Evolutionary conservation across 2,888 invertebrate species (phyloP).

Genomic region (Pteria penguin): DNA sequence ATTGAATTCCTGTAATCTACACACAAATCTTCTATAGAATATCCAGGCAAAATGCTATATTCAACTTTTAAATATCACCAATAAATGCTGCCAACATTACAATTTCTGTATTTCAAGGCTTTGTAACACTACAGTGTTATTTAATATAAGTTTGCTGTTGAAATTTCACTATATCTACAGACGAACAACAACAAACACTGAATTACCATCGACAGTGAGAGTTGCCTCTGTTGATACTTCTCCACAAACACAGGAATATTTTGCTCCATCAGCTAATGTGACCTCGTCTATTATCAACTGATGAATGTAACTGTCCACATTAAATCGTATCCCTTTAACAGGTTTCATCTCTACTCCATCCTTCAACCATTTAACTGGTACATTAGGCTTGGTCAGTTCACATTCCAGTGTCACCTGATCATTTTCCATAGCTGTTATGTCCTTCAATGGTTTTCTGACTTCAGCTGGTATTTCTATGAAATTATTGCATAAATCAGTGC

Average conservation of each 20-base stretch:
- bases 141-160: too few species aligned
- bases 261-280: slow-evolving; percentile 77
- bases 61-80: too few species aligned
- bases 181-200: too few species aligned
- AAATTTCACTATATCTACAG: too few species aligned
- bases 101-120: too few species aligned
- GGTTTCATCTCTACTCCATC: slow-evolving; percentile 68
- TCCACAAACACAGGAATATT: slow-evolving; percentile 73
- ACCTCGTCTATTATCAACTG: slow-evolving; percentile 70
- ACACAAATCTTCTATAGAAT: too few species aligned
- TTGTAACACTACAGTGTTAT: too few species aligned
- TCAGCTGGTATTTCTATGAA: slow-evolving; percentile 66
- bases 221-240: slow-evolving; percentile 69
- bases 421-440: slow-evolving; percentile 70
- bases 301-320: slow-evolving; percentile 69
- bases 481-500: too few species aligned
- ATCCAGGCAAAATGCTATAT: too few species aligned
- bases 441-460: slow-evolving; percentile 71
- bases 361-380: slow-evolving; percentile 78
- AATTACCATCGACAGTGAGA: slow-evolving; percentile 72
- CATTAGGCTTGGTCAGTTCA: slow-evolving; percentile 73
- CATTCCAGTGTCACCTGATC: slow-evolving; percentile 70
- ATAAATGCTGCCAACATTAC: too few species aligned
- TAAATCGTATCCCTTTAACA: slow-evolving; percentile 65
- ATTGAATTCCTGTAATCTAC: too few species aligned